phyloP scores from a whole-genome alignment of 2,113 vertebrate genomes.

The Hassar affinis region DNA sequence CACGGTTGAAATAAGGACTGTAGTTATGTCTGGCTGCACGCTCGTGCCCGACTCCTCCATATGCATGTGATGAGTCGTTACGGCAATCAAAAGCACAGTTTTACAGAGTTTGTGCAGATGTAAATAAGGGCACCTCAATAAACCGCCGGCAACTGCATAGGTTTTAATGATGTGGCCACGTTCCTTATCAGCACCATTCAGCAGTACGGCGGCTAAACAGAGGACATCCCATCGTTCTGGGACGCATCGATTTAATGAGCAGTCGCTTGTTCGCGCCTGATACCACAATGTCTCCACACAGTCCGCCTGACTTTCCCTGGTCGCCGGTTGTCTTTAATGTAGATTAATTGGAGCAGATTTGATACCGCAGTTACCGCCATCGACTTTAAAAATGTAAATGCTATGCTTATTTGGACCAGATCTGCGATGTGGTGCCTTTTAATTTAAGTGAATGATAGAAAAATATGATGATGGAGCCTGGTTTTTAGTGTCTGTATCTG shows the following conservation, averaged over 20 bases:
- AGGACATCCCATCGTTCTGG: conserved; percentile 33
- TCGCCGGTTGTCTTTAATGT: conserved; percentile 9
- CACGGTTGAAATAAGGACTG: conserved; percentile 43
- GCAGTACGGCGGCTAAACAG: conserved; percentile 15
- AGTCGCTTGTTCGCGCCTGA: conserved; percentile 30
- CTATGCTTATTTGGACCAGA: conserved; percentile 29
- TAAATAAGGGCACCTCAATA: conserved; percentile 54
- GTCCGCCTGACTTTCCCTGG: conserved; percentile 21
- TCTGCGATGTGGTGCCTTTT: conserved; percentile 15
- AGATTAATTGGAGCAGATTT: conserved; percentile 48
- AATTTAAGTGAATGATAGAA: conserved; percentile 41
- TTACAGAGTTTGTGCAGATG: conserved; percentile 43
- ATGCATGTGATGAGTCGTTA: conserved; percentile 37
- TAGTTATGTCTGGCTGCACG: conserved; percentile 33
- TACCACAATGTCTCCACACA: conserved; percentile 30
- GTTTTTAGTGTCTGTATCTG: conserved; percentile 34
- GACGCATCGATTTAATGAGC: conserved; percentile 45
- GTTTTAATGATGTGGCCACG: conserved; percentile 51
- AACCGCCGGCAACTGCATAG: conserved; percentile 40
- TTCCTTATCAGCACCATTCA: conserved; percentile 29
- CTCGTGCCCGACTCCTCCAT: conserved; percentile 19
- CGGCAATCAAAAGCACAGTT: conserved; percentile 45
- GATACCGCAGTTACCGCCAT: neutral
- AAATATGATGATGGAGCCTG: conserved; percentile 44
- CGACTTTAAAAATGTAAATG: conserved; percentile 40